Conservation (phyloP, 2,888 invertebrate genomes). For the Pyrgus malvae region DNA sequence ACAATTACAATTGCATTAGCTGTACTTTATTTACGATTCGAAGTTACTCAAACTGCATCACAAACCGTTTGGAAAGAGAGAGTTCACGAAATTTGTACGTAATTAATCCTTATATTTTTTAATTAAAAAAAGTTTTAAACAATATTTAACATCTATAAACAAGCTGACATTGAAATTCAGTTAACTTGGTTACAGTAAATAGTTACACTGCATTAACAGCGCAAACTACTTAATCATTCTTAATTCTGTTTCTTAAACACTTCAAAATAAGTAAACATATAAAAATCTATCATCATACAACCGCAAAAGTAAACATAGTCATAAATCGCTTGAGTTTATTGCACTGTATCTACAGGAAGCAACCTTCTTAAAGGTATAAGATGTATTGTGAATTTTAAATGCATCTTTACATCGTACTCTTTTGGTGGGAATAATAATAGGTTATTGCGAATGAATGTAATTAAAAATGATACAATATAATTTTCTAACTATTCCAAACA, state of each 20-base stretch:
- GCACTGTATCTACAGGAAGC: constrained; percentile 3
- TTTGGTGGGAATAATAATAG: not conserved
- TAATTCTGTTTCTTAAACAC: not conserved
- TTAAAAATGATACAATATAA: not conserved
- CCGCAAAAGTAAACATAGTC: constrained; percentile 1
- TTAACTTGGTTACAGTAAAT: no score
- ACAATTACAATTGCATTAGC: no score
- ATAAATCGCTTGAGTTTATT: constrained; percentile 1
- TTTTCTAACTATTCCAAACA: not conserved
- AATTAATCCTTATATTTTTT: no score
- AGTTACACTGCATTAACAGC: no score
- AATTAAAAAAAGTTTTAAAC: no score
- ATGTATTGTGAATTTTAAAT: not conserved
- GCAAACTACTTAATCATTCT: not conserved
- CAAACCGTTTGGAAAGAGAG: no score
- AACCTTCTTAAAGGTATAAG: constrained; percentile 4
- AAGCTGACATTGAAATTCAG: no score
- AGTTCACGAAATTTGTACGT: no score
- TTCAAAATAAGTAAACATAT: not conserved
- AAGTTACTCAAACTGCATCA: no score
- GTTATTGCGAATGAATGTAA: not conserved
- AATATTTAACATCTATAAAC: no score
- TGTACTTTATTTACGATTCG: no score
- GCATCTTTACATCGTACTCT: not conserved
- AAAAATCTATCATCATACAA: not conserved